phyloP scores from a whole-genome alignment of 30 jellyfish, hydroid and myxozoan genomes.

The Pseudorhiza aurosa region DNA sequence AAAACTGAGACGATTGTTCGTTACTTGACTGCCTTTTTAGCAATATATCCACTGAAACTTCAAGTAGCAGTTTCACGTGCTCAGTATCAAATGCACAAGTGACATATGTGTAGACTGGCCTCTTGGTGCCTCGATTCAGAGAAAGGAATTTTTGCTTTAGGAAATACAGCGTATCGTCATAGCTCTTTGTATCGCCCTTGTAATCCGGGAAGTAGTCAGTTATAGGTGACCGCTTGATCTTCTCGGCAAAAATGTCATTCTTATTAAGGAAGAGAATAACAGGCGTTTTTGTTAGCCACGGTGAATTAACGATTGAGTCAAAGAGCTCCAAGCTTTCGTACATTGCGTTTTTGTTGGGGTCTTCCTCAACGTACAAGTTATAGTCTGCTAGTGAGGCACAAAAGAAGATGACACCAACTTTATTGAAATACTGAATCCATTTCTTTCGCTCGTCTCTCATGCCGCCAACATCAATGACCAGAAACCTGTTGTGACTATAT shows the following conservation, averaged over 20 bases:
- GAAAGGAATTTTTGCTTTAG: constrained; percentile 57
- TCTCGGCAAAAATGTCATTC: constrained; percentile 67
- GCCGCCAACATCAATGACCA: constrained; percentile 68
- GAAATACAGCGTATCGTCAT: constrained; percentile 53
- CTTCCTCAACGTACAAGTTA: constrained; percentile 61
- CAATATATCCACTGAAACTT: constrained; percentile 61
- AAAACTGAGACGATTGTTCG: constrained; percentile 57
- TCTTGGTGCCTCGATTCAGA: constrained; percentile 43
- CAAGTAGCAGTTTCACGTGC: constrained; percentile 55
- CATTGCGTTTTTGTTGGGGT: constrained; percentile 65
- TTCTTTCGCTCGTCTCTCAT: constrained; percentile 66
- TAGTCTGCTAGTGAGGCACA: constrained; percentile 66
- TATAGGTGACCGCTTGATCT: constrained; percentile 60
- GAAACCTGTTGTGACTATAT: constrained; percentile 50
- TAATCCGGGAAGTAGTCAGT: constrained; percentile 63
- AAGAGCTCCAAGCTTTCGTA: constrained; percentile 63
- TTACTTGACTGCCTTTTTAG: constrained; percentile 57
- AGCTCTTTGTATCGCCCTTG: constrained; percentile 64
- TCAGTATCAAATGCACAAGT: constrained; percentile 65
- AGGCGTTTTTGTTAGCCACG: constrained; percentile 64
- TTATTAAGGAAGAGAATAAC: constrained; percentile 56
- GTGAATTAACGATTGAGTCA: constrained; percentile 51
- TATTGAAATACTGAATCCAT: constrained; percentile 66
- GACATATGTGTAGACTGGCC: constrained; percentile 59
- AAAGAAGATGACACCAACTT: constrained; percentile 63